Evolutionary conservation across 1,140 invertebrate genomes (phyloP), one percentile per base, ranked within the genome.

Genomic region (Nixonia krombeini): DNA sequence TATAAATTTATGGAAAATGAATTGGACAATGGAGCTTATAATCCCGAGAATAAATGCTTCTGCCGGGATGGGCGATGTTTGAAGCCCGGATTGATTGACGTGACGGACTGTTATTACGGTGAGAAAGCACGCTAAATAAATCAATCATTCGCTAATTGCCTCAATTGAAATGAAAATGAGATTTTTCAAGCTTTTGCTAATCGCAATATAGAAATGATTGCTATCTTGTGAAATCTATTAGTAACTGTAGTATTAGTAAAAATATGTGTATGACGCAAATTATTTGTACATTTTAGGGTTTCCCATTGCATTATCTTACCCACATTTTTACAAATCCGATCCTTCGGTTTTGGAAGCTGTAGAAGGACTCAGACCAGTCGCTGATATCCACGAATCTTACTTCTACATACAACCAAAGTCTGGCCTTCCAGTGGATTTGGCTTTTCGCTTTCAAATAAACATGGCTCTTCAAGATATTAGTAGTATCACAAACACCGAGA

Each of bases 281-380:
- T 8, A 49, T 21, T 50, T 49, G 35, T 8, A 40, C 21, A 33
- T 42, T 49, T 42, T 76, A 88, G 87, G 92, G 2, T 94, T 94
- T 75, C 93, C 93, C 0, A 94, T 95, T 28, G 91, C 92, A 0
- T 78, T 95, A 0, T 95, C 94, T n/a, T 93, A 92, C 74, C 95
- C 95, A 1, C 95, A 97, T 80, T 97, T 96, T 80, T 91, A 91
- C 73, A 86, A 92, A 52, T 88, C 90, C 1, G 92, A 94, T 68
- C 87, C 89, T 1, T 77, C 84, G 0, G 84, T 95, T 4, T 75
- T 89, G 28, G 84, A 90, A 29, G 87, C 88, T 26, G 87, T 96
- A 0, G 88, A 89, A 15, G 95, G 95, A 10, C 77, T 94, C 6
- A 69, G 84, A 2, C 94, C 95, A 0, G 83, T 88, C 47, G 78